These are phyloP conservation scores for Orius laevigatus DNA, from an alignment of 1,140 invertebrate genomes.

Conservation along the genomic window DNA sequence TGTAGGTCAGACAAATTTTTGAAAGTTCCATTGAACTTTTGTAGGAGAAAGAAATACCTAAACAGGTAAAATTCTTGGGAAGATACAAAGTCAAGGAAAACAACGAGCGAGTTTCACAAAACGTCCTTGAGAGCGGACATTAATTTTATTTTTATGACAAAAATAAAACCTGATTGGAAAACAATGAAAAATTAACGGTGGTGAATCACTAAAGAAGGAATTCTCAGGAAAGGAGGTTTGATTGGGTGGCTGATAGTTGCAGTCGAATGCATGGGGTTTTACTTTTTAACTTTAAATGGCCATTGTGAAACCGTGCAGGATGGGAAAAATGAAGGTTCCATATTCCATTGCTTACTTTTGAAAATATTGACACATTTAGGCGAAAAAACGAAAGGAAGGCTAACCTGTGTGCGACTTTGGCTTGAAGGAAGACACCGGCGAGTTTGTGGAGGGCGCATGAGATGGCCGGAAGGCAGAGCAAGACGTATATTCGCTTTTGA, in stretches of 20 bases:
- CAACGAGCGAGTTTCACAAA: slow-evolving; percentile 5
- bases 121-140: background rate
- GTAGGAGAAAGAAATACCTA: background rate
- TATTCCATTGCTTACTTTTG: background rate
- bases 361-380: background rate
- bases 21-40: background rate
- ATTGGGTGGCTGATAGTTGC: background rate
- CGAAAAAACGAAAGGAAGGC: background rate
- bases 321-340: background rate
- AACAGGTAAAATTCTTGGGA: background rate
- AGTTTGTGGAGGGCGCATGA: slow-evolving; percentile 60
- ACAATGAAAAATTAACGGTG: background rate
- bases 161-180: background rate
- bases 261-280: background rate
- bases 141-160: background rate
- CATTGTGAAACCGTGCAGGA: background rate
- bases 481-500: slow-evolving; percentile 49
- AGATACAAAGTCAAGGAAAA: no score
- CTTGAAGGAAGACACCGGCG: slow-evolving; percentile 51
- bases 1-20: background rate
- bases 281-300: background rate
- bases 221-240: background rate
- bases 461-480: slow-evolving; percentile 54
- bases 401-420: slow-evolving; percentile 40
- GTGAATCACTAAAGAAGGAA: background rate